These are phyloP conservation scores for Peromyscus aztecus DNA, from an alignment of 2,797 vertebrate species.

Conservation along the genomic window DNA sequence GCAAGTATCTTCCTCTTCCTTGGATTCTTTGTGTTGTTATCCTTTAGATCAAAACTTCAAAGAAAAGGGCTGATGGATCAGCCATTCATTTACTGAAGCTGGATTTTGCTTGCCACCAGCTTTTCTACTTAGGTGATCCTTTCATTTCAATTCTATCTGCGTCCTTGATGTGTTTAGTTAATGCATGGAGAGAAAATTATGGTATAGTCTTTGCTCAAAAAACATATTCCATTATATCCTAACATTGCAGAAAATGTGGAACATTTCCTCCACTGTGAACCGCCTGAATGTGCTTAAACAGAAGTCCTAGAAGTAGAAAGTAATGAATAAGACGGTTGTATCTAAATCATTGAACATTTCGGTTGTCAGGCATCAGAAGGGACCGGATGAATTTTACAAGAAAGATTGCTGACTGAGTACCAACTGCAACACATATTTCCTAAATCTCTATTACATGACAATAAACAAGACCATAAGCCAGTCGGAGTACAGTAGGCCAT, in stretches of 20 bases:
- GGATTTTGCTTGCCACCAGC: conserved; percentile 67
- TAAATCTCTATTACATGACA: not conserved
- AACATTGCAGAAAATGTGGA: conserved; percentile 61
- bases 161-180: conserved; percentile 57
- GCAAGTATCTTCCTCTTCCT: not conserved
- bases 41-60: conserved; percentile 73
- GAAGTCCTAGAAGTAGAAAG: conserved; percentile 46
- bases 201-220: conserved; percentile 48
- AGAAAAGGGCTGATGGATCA: conserved; percentile 56
- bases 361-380: not conserved
- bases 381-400: not conserved
- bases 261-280: not conserved
- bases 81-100: conserved; percentile 48
- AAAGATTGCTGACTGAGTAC: not conserved
- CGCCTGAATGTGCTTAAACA: conserved; percentile 44
- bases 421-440: not conserved
- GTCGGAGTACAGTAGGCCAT: not conserved
- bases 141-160: conserved; percentile 71
- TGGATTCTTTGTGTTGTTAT: conserved; percentile 52
- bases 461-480: not conserved
- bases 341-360: conserved; percentile 40
- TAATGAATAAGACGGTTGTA: not conserved
- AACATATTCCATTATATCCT: conserved; percentile 36
- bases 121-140: conserved; percentile 61
- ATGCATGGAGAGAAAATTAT: conserved; percentile 63